These are phyloP conservation scores for Rhabditoides inermis DNA, from an alignment of 2,888 invertebrate genomes.

Conservation along the genomic window DNA sequence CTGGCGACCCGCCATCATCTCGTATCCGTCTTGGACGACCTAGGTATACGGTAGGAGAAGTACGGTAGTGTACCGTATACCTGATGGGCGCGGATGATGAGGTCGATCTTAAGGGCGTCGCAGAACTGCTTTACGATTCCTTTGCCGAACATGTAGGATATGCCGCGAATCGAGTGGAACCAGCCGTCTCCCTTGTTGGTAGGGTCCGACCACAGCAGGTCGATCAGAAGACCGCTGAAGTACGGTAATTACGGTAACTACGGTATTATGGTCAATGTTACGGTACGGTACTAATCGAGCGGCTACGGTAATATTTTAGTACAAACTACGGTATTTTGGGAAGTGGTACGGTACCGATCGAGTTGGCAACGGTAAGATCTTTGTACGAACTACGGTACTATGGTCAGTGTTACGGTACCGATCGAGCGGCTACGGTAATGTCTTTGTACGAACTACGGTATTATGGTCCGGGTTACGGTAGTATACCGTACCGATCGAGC, in stretches of 20 bases:
- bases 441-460: too few relatives aligned
- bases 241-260: too few relatives aligned
- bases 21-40: conserved; percentile 45
- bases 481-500: conserved; percentile 30
- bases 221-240: conserved; percentile 36
- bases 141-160: conserved; percentile 42
- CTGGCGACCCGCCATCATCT: conserved; percentile 38
- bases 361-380: too few relatives aligned
- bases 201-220: conserved; percentile 44
- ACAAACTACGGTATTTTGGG: too few relatives aligned
- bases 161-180: conserved; percentile 32
- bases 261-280: too few relatives aligned
- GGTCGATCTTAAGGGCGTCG: conserved; percentile 32
- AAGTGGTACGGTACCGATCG: too few relatives aligned
- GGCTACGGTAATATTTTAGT: too few relatives aligned
- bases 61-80: background rate
- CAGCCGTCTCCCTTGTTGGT: conserved; percentile 41
- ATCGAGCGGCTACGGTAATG: too few relatives aligned
- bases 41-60: background rate
- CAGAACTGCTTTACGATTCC: conserved; percentile 34
- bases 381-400: too few relatives aligned
- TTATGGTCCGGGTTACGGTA: too few relatives aligned
- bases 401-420: too few relatives aligned
- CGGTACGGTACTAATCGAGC: too few relatives aligned
- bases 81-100: conserved; percentile 44